These are phyloP conservation scores for Sinonovacula constricta DNA, from an alignment of 1,140 invertebrate genomes.

Conservation along the genomic window DNA sequence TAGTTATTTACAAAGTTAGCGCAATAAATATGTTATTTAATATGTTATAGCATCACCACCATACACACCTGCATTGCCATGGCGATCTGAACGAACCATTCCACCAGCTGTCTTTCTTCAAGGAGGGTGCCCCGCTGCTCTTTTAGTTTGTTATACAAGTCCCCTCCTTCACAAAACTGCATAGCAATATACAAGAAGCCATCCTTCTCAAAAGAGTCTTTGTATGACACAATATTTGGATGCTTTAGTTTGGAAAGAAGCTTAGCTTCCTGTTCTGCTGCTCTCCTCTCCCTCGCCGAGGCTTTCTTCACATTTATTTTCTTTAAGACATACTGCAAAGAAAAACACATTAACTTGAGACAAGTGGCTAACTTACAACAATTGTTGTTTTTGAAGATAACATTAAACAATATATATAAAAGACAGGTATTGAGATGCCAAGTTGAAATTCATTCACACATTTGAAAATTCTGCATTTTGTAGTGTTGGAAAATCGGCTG, in stretches of 20 bases:
- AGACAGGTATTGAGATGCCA: too few species aligned
- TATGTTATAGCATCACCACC: neutral
- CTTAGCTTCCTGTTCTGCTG: constrained; percentile 80
- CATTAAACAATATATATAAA: too few species aligned
- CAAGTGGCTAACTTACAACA: too few species aligned
- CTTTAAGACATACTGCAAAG: constrained; percentile 81
- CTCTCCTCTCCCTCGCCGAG: constrained; percentile 77
- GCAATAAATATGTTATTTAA: too few species aligned
- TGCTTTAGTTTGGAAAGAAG: constrained; percentile 80
- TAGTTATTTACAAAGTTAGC: too few species aligned
- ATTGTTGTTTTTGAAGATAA: too few species aligned
- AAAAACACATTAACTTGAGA: too few species aligned
- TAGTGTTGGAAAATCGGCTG: too few species aligned
- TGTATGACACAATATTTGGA: constrained; percentile 81
- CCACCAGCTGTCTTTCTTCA: constrained; percentile 79
- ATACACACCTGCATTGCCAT: constrained; percentile 79
- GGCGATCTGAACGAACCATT: constrained; percentile 82
- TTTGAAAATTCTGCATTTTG: too few species aligned
- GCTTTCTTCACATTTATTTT: constrained; percentile 79
- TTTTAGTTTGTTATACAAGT: constrained; percentile 80
- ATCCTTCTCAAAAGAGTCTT: constrained; percentile 80
- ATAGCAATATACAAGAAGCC: constrained; percentile 81
- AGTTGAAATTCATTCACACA: too few species aligned
- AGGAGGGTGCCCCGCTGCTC: constrained; percentile 77
- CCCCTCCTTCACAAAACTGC: constrained; percentile 81